Conservation (phyloP, 2,888 invertebrate genomes). For the Melinaea menophilus region DNA sequence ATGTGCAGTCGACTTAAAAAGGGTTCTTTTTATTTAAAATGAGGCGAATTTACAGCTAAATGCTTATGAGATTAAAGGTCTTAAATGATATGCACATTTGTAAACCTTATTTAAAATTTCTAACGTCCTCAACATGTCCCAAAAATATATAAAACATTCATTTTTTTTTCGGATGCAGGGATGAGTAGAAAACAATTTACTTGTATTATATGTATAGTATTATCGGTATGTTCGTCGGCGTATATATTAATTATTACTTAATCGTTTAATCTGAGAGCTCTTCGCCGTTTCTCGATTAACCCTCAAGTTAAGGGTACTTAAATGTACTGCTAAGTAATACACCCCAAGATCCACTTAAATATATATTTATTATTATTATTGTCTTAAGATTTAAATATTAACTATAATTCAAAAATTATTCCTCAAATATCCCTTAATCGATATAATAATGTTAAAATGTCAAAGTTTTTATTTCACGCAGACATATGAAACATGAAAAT, state of each 20-base stretch:
- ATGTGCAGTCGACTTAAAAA: constrained; percentile 24
- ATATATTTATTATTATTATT: neutral
- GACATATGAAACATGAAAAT: no score
- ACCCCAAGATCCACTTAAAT: constrained; percentile 1
- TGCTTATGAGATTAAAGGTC: constrained; percentile 15
- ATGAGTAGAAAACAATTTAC: no score
- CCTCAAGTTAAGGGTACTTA: constrained; percentile 1
- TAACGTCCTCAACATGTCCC: neutral
- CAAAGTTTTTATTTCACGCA: no score
- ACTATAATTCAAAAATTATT: no score
- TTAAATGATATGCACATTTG: constrained; percentile 13
- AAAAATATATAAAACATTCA: neutral
- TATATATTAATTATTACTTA: neutral
- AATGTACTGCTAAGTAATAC: constrained; percentile 1
- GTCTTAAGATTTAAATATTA: no score
- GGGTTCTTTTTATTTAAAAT: constrained; percentile 26
- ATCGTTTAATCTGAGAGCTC: constrained; percentile 2
- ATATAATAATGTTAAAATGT: no score
- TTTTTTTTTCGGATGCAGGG: no score
- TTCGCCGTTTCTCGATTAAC: neutral
- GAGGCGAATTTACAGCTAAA: constrained; percentile 20
- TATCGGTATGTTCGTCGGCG: no score
- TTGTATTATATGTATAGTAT: no score
- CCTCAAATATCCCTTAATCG: no score
- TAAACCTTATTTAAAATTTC: neutral